A percentile compares a stretch with the other conserved stretches of the same genome.
These are phyloP conservation scores for Tangara arthus DNA, from an alignment of 2,797 vertebrate genomes.

Conservation along the genomic window DNA sequence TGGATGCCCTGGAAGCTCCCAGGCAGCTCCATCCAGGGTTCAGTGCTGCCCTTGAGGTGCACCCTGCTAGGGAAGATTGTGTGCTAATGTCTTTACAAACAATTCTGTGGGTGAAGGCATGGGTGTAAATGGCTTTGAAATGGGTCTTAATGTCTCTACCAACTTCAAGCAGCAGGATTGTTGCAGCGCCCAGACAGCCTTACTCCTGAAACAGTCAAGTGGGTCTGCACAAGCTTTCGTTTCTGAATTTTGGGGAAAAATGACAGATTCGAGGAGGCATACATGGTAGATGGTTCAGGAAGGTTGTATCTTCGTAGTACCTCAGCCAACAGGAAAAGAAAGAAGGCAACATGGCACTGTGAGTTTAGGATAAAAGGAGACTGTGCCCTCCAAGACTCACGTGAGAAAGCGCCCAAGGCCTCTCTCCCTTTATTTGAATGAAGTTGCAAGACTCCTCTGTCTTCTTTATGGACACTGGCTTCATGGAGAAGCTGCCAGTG, in stretches of 20 bases:
- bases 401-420: not conserved
- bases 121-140: not conserved
- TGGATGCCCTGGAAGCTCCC: not conserved
- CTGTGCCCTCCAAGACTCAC: not conserved
- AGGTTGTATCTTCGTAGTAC: not conserved
- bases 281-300: fast-evolving
- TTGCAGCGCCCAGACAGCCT: not conserved
- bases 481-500: not conserved
- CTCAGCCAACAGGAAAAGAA: not conserved
- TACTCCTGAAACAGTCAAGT: not conserved
- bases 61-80: not conserved
- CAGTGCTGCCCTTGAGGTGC: not conserved
- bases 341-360: not conserved
- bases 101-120: not conserved
- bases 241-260: not conserved
- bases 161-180: not conserved
- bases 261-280: too few species aligned
- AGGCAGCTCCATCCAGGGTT: not conserved
- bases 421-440: not conserved
- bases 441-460: not conserved
- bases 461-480: not conserved
- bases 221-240: too few species aligned
- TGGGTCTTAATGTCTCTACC: not conserved
- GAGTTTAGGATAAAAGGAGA: not conserved
- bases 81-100: not conserved